phyloP scores from a whole-genome alignment of 2,797 vertebrate genomes.

The Protosalanx chinensis region DNA sequence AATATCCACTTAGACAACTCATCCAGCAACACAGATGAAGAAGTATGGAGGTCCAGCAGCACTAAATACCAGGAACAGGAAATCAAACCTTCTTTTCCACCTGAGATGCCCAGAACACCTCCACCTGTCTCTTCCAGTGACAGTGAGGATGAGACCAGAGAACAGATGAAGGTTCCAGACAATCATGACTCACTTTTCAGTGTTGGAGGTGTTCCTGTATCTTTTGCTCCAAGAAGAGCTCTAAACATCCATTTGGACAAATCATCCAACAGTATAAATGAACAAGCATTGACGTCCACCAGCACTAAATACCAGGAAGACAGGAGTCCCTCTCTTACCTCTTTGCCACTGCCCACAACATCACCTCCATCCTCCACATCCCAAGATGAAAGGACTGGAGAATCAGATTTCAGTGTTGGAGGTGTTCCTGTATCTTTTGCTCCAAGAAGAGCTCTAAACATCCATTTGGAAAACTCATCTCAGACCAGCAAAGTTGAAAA shows the following conservation, averaged over 20 bases:
- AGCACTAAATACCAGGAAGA: not conserved
- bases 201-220: constrained; percentile 6
- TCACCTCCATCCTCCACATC: no score
- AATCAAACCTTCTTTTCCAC: not conserved
- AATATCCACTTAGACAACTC: not conserved
- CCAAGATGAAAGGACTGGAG: not conserved
- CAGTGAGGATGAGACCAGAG: constrained; percentile 9
- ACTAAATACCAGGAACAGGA: no score
- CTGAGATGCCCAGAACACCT: not conserved
- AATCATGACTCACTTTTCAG: constrained; percentile 19
- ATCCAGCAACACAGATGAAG: not conserved
- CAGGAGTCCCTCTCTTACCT: constrained; percentile 2
- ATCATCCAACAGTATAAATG: no score
- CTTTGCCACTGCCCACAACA: no score
- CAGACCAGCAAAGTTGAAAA: not conserved
- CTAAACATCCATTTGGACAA: not conserved
- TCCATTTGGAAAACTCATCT: no score
- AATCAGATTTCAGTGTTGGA: constrained; percentile 5
- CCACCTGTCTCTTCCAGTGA: constrained; percentile 8
- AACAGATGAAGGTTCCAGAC: not conserved
- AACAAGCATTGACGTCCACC: no score
- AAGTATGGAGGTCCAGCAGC: no score
- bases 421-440: constrained; percentile 19
- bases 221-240: constrained; percentile 2
- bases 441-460: constrained; percentile 4